Evolutionary conservation across 2,888 invertebrate genomes (phyloP).

Genomic region (Lycia hirtaria): DNA sequence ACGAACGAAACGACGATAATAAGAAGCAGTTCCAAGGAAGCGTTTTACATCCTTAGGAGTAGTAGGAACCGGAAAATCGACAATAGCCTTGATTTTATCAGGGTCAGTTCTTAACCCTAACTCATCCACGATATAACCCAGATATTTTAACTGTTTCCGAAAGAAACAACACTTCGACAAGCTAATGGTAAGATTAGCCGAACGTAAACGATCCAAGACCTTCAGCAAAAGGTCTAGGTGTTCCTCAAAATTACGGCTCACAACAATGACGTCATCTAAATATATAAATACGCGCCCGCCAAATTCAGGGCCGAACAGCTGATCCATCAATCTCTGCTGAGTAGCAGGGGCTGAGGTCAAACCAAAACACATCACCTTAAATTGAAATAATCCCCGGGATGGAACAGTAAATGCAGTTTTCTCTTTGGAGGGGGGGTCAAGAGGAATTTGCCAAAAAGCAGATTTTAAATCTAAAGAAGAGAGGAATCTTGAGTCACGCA

Average conservation of each 20-base stretch:
- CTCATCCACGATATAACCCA: neutral
- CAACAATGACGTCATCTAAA: neutral
- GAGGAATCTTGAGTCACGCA: neutral
- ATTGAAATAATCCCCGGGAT: neutral
- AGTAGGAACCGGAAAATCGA: neutral
- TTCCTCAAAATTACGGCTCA: neutral
- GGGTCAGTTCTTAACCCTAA: neutral
- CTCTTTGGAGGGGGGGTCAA: neutral
- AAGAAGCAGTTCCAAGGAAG: neutral
- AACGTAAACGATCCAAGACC: neutral
- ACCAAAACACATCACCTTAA: too few species aligned
- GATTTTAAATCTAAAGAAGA: neutral
- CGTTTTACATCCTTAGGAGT: neutral
- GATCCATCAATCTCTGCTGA: neutral
- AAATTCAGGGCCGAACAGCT: neutral
- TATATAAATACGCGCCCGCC: neutral
- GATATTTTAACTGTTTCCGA: neutral
- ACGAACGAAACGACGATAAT: conserved; percentile 8
- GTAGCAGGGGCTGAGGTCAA: neutral
- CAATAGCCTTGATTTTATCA: neutral
- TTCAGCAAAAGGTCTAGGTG: neutral
- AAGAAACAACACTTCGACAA: neutral
- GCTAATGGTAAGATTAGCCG: neutral
- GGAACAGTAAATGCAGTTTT: conserved; percentile 4
- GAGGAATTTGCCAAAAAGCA: neutral